Base-by-base conservation (phyloP, 2,888 invertebrate species). In the Clivina fossor region DNA sequence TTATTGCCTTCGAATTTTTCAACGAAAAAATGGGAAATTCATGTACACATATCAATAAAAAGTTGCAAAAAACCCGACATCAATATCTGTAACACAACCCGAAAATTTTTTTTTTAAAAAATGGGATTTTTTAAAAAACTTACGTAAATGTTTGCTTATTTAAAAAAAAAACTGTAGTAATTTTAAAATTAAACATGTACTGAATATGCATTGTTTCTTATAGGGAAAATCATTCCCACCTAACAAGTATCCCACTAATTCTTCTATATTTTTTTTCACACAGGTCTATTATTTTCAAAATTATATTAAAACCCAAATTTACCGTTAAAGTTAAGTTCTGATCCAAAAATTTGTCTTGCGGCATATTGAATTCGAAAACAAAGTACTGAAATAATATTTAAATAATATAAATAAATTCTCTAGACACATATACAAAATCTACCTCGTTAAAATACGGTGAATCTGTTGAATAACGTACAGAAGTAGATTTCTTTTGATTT, bases 361-460 rank as follows among this genome's bases (percentile, higher is more conserved):
- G 78, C 33, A 79, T 77, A 37, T 75, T 76, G 58, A 84, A 73
- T 65, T 86, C 85, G 61, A 86, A 88, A 2, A 84, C 79, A 64
- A 88, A 86, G 63, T 82, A 84, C 87, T 88, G 66, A 1, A 38
- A 9, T 3, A 9, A 16, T 33, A 8, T 40, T 16, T 16, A 13
- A 20, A 24, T 8, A 19, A 19, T 30, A 18, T 16, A 35, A n/a
- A 4, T 50, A n/a, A 19, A 16, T 57, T 35, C 35, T 30, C 43
- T 40, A 8, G 26, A 37, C 44, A 28, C 9, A 19, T n/a, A n/a
- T n/a, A n/a, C n/a, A 26, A 11, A 44, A 40, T 48, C 62, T 66
- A 86, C 88, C 78, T 88, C 86, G 71, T 84, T 84, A 61, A 81
- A 88, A 66, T 73, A 80, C 0, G 88, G 87, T 58, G 79, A 80